These are phyloP conservation scores for Scomber japonicus DNA, from an alignment of 2,113 vertebrate genomes.

Conservation along the genomic window DNA sequence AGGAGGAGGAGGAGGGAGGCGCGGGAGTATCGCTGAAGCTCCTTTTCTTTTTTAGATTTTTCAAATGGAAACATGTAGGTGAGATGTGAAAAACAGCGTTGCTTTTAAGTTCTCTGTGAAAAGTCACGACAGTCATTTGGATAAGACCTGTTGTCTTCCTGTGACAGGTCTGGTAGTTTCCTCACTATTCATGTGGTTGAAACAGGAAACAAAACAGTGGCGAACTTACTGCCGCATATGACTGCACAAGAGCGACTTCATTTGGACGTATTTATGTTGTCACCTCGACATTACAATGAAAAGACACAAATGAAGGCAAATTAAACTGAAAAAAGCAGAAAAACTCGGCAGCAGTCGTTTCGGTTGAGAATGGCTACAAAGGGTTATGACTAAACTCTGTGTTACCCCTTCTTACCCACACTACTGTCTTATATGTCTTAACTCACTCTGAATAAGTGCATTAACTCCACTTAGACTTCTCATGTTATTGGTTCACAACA, in stretches of 20 bases:
- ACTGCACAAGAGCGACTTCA: slow-evolving; percentile 51
- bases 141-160: slow-evolving; percentile 61
- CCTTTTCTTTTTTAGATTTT: slow-evolving; percentile 1
- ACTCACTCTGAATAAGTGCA: not conserved
- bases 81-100: slow-evolving; percentile 50
- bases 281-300: not conserved
- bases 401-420: no score
- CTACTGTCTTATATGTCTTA: no score
- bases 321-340: not conserved
- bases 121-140: slow-evolving; percentile 47
- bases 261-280: not conserved
- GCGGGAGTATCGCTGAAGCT: not conserved
- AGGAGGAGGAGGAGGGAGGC: not conserved
- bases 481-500: no score
- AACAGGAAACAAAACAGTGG: slow-evolving; percentile 69
- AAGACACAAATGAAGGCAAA: not conserved
- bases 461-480: no score
- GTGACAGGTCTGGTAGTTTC: slow-evolving; percentile 63
- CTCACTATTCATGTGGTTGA: slow-evolving; percentile 74
- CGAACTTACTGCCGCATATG: slow-evolving; percentile 3
- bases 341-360: not conserved
- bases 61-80: slow-evolving; percentile 64
- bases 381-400: not conserved
- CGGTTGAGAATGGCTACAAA: no score
- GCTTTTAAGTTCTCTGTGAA: slow-evolving; percentile 54